A percentile compares a stretch with the other conserved stretches of the same genome.
Conservation (phyloP, 2,888 invertebrate genomes). For the Cerceris ruficornis region DNA sequence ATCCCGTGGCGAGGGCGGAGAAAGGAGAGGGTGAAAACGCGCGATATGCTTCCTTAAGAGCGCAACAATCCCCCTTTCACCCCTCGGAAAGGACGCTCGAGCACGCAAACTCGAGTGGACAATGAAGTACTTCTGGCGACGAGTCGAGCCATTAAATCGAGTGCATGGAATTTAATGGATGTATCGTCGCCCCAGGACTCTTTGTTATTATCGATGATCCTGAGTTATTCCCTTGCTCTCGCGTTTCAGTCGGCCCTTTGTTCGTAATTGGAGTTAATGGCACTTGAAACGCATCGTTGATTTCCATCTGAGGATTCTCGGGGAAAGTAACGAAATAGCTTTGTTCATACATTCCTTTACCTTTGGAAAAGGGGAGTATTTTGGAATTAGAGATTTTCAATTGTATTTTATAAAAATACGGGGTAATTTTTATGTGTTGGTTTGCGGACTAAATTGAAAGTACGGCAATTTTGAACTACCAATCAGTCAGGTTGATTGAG, state of each 20-base stretch:
- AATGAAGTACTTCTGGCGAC: conserved; percentile 34
- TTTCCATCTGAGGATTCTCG: not conserved
- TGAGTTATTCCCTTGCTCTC: conserved; percentile 20
- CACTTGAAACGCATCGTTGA: not conserved
- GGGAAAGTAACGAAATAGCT: too few relatives aligned
- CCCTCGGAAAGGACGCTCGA: conserved; percentile 29
- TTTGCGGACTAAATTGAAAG: too few relatives aligned
- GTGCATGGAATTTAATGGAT: conserved; percentile 57
- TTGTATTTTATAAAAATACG: too few relatives aligned
- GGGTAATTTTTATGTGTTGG: too few relatives aligned
- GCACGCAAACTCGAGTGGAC: conserved; percentile 40
- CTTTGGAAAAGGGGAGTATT: too few relatives aligned
- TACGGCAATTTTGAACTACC: too few relatives aligned
- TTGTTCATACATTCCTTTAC: too few relatives aligned
- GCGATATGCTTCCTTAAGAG: conserved; percentile 33
- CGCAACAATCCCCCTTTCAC: conserved; percentile 34
- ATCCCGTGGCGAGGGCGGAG: not conserved
- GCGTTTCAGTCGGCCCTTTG: conserved; percentile 29
- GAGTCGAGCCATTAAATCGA: conserved; percentile 53
- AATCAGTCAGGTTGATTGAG: too few relatives aligned
- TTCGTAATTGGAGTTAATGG: conserved; percentile 35
- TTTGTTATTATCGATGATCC: conserved; percentile 45
- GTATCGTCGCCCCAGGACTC: conserved; percentile 37
- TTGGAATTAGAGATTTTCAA: too few relatives aligned
- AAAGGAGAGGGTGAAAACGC: not conserved